Base-by-base conservation (phyloP, 2,888 invertebrate species). In the Elysia crispata region DNA sequence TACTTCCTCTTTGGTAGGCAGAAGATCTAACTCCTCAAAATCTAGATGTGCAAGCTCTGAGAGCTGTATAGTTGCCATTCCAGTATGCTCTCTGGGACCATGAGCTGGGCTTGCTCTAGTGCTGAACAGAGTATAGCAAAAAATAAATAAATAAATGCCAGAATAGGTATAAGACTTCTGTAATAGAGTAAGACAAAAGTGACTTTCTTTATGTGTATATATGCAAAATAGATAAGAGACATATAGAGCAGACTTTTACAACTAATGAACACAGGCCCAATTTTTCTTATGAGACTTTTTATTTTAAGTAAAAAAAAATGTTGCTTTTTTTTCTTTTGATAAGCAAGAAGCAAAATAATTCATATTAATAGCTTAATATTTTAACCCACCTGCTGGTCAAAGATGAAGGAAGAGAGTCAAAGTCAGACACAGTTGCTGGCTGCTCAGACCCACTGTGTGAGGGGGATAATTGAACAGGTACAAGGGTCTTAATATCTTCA, bases 401-500 rank as follows among this genome's bases (percentile, higher is more conserved):
- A 33, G 76, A 80, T 18, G 79, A 79, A 30, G 62, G 20, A 54
- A 81, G 82, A 11, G 83, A 81, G 33, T 82, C 83, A 13, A 83
- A 67, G 72, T 81, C 81, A 25, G 84, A 84, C 0, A 83, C 80
- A 57, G 83, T 80, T 18, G 66, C 60, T 5, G 66, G 30, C 8
- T 67, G 77, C 18, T 82, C 84, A 15, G 85, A 85, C 41, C 83
- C 78, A 23, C 88, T 87, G 66, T 85, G 84, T 15, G 86, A 85
- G 49, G 85, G 84, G 1, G 86, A 87, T n/a, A 82, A 79, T 70
- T 85, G 85, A 30, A 83, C 70, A 0, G 91, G 91, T 30, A 90
- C 87, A 60, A 91, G 76, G 57, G 87, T 89, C 81, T 87, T 89
- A 23, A 90, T 87, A 33, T 90, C 90, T 70, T 89, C 88, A 86